Conservation (phyloP, 2,888 invertebrate species). For the Eupeodes latifasciatus region DNA sequence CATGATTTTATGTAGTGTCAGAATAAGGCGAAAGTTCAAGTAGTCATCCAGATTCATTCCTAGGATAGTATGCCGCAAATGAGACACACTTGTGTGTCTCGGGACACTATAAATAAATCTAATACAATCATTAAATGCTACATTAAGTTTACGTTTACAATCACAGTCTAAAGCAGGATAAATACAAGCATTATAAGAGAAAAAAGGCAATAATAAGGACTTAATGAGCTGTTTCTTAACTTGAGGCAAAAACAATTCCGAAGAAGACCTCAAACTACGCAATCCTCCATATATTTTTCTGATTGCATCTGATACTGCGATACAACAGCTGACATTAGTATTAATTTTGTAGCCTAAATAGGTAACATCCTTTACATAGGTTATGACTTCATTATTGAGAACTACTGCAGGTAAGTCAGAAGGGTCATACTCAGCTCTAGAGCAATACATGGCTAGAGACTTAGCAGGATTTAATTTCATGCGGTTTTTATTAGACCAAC, state of each 20-base stretch:
- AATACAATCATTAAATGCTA: not conserved
- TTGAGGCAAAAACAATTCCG: too few relatives aligned
- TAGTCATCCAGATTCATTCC: not conserved
- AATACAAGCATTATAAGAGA: not conserved
- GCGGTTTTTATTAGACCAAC: not conserved
- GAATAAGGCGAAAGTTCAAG: not conserved
- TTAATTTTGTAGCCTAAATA: not conserved
- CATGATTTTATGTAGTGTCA: not conserved
- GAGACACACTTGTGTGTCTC: not conserved
- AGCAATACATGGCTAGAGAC: not conserved
- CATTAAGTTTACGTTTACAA: not conserved
- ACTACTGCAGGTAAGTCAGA: not conserved
- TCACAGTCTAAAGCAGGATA: not conserved
- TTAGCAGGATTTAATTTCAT: not conserved
- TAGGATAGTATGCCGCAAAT: not conserved
- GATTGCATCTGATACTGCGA: too few relatives aligned
- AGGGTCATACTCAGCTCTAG: not conserved
- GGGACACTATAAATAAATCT: not conserved
- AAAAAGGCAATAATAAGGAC: not conserved
- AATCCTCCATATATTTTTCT: too few relatives aligned
- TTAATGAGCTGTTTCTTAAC: not conserved
- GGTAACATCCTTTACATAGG: not conserved
- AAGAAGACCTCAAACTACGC: too few relatives aligned
- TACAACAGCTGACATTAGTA: not conserved
- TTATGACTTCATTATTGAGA: not conserved